Conservation (phyloP, 1,140 invertebrate genomes). For the Bombus pyrosoma region DNA sequence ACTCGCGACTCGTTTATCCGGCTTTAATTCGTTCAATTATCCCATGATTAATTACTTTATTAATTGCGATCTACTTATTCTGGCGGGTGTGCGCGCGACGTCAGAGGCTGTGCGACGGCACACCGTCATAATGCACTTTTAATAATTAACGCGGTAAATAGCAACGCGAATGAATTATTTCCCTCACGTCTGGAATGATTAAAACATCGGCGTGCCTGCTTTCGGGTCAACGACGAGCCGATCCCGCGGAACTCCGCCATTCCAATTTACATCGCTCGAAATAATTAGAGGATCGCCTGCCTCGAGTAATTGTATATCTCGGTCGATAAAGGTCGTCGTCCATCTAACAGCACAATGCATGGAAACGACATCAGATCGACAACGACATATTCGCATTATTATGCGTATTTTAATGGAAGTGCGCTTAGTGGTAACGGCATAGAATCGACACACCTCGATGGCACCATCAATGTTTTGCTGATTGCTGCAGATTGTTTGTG, state of each 20-base stretch:
- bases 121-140: constrained; percentile 47
- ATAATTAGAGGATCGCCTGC: constrained; percentile 12
- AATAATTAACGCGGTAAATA: constrained; percentile 55
- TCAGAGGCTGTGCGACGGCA: background rate
- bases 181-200: constrained; percentile 32
- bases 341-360: background rate
- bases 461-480: background rate
- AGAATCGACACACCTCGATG: background rate
- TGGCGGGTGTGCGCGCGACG: background rate
- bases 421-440: background rate
- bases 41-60: constrained; percentile 56
- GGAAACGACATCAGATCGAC: background rate
- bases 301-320: no score
- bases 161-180: constrained; percentile 42
- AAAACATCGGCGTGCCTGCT: background rate
- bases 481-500: background rate
- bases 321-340: background rate
- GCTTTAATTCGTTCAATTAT: constrained; percentile 53
- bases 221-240: constrained; percentile 1
- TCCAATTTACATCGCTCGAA: constrained; percentile 6
- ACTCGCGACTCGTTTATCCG: constrained; percentile 35
- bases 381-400: background rate
- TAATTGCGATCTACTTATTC: constrained; percentile 53
- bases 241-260: background rate
- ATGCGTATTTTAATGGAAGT: background rate